Conservation (phyloP, 2,888 invertebrate species). For the Tipula helvola region DNA sequence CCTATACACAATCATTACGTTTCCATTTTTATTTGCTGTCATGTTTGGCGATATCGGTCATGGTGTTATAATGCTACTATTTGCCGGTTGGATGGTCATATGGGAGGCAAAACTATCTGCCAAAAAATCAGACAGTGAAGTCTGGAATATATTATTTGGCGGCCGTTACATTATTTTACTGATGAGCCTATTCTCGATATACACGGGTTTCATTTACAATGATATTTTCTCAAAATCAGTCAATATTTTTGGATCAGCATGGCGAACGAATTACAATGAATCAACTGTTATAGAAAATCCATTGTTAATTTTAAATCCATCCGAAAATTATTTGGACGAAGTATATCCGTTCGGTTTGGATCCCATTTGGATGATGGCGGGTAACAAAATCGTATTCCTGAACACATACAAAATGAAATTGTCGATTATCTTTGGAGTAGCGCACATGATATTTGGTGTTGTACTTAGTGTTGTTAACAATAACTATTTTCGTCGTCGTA, state of each 20-base stretch:
- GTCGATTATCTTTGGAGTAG: slow-evolving; percentile 84
- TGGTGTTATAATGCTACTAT: slow-evolving; percentile 68
- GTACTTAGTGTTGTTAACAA: slow-evolving; percentile 67
- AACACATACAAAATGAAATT: slow-evolving; percentile 96
- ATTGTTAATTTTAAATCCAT: slow-evolving; percentile 50
- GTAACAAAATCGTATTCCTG: slow-evolving; percentile 85
- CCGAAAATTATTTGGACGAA: slow-evolving; percentile 31
- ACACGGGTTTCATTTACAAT: slow-evolving; percentile 97
- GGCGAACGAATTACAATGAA: slow-evolving; percentile 49
- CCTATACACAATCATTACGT: slow-evolving; percentile 77
- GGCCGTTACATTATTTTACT: slow-evolving; percentile 94
- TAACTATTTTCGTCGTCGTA: slow-evolving; percentile 54
- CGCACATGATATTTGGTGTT: slow-evolving; percentile 92
- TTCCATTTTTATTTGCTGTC: slow-evolving; percentile 89
- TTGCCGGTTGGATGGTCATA: slow-evolving; percentile 68
- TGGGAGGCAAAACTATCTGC: slow-evolving; percentile 63
- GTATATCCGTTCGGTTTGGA: slow-evolving; percentile 74
- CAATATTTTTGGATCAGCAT: slow-evolving; percentile 85
- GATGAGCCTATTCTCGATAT: slow-evolving; percentile 95
- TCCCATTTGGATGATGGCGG: slow-evolving; percentile 60
- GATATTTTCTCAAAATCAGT: slow-evolving; percentile 92
- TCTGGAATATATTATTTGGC: slow-evolving; percentile 94
- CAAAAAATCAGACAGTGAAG: slow-evolving; percentile 65
- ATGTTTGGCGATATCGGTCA: slow-evolving; percentile 97
- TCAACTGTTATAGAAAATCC: slow-evolving; percentile 36